Evolutionary conservation across 53 echinoderm and acorn worm species (phyloP).

Genomic region (Apostichopus leukothele): DNA sequence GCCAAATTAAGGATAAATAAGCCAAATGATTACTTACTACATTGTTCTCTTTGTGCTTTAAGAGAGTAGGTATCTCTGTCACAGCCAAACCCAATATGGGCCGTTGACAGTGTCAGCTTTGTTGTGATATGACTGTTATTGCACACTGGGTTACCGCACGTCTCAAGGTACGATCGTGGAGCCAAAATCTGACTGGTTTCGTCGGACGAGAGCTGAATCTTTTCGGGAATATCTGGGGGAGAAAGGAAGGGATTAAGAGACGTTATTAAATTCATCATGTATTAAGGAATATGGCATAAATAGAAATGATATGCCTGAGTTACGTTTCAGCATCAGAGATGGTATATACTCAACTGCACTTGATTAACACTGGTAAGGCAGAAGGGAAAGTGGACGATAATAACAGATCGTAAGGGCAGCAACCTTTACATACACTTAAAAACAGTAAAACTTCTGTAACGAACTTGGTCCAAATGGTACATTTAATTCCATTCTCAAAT

Average conservation of each 20-base stretch:
- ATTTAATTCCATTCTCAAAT: no score
- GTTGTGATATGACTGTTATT: constrained; percentile 74
- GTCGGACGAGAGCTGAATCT: constrained; percentile 3
- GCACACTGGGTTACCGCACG: constrained; percentile 72
- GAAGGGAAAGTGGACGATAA: no score
- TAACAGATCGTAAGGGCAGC: no score
- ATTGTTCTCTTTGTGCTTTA: constrained; percentile 81
- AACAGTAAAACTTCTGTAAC: no score
- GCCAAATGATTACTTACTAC: constrained; percentile 64
- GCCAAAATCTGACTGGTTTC: constrained; percentile 60
- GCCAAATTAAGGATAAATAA: no score
- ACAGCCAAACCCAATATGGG: constrained; percentile 92
- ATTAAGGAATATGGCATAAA: neutral
- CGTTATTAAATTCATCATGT: neutral
- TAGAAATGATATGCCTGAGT: neutral
- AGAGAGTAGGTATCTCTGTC: constrained; percentile 95
- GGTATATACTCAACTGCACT: no score
- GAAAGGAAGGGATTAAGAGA: neutral
- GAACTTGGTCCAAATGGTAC: no score
- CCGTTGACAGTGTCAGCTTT: constrained; percentile 75
- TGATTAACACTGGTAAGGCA: no score
- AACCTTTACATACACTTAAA: no score
- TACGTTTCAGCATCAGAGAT: neutral
- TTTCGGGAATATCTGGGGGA: constrained; percentile 22
- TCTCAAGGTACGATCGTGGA: constrained; percentile 83